Evolutionary conservation across 2,888 invertebrate genomes (phyloP).

Genomic region (Malthinus flaveolus): DNA sequence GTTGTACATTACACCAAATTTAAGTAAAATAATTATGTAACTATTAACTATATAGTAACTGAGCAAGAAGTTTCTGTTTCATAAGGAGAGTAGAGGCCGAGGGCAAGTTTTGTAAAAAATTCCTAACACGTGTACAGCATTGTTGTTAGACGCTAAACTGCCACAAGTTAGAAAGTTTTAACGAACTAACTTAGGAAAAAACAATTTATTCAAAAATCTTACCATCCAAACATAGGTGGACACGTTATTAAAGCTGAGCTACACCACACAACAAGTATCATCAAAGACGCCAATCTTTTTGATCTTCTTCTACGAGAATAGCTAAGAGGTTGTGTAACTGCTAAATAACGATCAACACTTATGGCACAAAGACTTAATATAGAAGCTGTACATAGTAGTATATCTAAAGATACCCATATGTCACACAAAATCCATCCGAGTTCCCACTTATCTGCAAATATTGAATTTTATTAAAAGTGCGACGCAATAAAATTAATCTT

Average conservation of each 20-base stretch:
- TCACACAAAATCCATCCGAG: slow-evolving; percentile 87
- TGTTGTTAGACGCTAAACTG: neutral
- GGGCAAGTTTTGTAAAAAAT: neutral
- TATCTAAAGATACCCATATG: slow-evolving; percentile 91
- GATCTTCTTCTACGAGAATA: slow-evolving; percentile 88
- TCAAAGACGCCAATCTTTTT: slow-evolving; percentile 78
- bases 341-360: slow-evolving; percentile 87
- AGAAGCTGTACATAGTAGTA: slow-evolving; percentile 91
- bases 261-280: slow-evolving; percentile 91
- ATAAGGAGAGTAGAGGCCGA: too few relatives aligned
- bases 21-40: too few relatives aligned
- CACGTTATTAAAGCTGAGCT: slow-evolving; percentile 89
- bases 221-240: slow-evolving; percentile 93
- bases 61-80: too few relatives aligned
- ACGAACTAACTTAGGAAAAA: too few relatives aligned
- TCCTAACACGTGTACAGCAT: neutral
- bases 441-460: slow-evolving; percentile 75
- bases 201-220: slow-evolving; percentile 16
- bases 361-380: slow-evolving; percentile 92
- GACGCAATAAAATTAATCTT: slow-evolving; percentile 48
- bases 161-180: neutral
- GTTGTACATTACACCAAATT: too few relatives aligned
- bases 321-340: slow-evolving; percentile 90
- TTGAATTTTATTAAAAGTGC: too few relatives aligned
- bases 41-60: too few relatives aligned